Evolutionary conservation across 92 coral and sea anemone species (phyloP).

Genomic region (Epizoanthus ramosus): DNA sequence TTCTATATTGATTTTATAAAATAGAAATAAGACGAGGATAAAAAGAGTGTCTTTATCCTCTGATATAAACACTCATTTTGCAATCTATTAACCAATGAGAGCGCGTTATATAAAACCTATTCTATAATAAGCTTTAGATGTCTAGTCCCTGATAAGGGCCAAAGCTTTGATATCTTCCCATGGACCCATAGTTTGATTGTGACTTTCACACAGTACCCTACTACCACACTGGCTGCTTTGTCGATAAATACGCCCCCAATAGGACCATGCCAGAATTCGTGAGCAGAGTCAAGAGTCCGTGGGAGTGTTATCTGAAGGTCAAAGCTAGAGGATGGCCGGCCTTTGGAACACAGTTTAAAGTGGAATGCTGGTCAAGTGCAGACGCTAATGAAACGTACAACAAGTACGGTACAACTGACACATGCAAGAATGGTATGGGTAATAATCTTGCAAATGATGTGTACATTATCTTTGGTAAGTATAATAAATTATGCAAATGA

Average conservation of each 20-base stretch:
- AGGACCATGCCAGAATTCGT: not conserved
- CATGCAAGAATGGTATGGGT: constrained; percentile 22
- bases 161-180: no score
- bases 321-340: constrained; percentile 17
- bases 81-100: no score
- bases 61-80: no score
- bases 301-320: constrained; percentile 29
- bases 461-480: constrained; percentile 19
- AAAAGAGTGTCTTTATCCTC: no score
- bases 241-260: not conserved
- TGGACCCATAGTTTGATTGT: no score
- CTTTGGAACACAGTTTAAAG: constrained; percentile 19
- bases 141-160: no score
- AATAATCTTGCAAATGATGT: constrained; percentile 11
- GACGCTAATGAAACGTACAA: constrained; percentile 17
- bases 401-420: constrained; percentile 6
- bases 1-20: no score
- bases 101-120: no score
- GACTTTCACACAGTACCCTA: constrained; percentile 9
- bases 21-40: no score
- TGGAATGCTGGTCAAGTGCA: constrained; percentile 30
- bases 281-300: not conserved
- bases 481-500: not conserved
- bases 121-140: no score
- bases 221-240: constrained; percentile 13